Base-by-base conservation (phyloP, 1,140 invertebrate species). In the Drosophila varians region DNA sequence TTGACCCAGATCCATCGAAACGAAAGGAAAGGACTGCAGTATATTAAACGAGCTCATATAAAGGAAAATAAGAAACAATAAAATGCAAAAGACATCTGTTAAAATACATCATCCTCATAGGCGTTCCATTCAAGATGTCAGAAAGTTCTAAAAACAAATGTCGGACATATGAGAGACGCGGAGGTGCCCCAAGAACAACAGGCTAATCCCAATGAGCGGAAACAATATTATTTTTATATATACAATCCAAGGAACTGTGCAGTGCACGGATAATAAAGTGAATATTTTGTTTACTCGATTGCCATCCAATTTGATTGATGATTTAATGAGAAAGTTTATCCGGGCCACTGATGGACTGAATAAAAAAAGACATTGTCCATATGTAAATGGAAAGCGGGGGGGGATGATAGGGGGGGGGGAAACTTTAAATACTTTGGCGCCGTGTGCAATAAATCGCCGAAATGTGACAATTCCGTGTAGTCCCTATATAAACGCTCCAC, bases 111-210 rank as follows among this genome's bases (percentile, higher is more conserved):
- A 86, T 82, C 49, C 45, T 40, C 62, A 76, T 45, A 86, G 61
- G 56, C 60, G 66, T 75, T 74, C 43, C 53, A 18, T 43, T 70
- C 69, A 57, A 52, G 36, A 66, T 87, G 77, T 70, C 79, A 70
- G 75, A 80, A 68, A 64, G 58, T 82, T 87, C 82, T 74, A 82
- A 80, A 86, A 87, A 86, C 77, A 80, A 80, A 65, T 80, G 62
- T 87, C 68, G 48, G 71, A 53, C 53, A 71, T 48, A 42, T 68
- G 74, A 65, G 57, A 38, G 64, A 54, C 54, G 54, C 58, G 56
- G 28, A 42, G 26, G 16, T 16, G 31, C 23, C 23, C 28, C n/a
- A n/a, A 40, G 40, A 43, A 38, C 55, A 54, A 28, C 28, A 64
- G 40, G 56, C 51, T 65, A 77, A 70, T 42, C 53, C 57, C 21